phyloP scores from a whole-genome alignment of 2,888 invertebrate species.

The Sicus ferrugineus region DNA sequence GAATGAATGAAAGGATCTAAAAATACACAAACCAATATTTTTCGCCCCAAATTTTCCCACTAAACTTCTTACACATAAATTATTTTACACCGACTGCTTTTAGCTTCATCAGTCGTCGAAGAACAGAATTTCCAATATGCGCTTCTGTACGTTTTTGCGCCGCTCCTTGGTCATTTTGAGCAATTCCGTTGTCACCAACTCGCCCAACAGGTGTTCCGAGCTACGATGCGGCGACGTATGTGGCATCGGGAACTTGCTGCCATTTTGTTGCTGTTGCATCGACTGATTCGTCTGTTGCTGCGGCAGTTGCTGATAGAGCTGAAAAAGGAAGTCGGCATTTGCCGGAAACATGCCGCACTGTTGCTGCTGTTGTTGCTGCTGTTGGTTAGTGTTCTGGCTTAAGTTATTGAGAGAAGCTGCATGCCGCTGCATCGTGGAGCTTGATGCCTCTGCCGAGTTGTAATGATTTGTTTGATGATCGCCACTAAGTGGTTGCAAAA shows the following conservation, averaged over 20 bases:
- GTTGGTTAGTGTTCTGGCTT: conserved; percentile 43
- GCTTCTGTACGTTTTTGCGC: conserved; percentile 61
- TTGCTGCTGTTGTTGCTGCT: conserved; percentile 43
- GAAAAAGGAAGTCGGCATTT: conserved; percentile 61
- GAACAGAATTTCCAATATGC: conserved; percentile 63
- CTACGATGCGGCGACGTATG: conserved; percentile 53
- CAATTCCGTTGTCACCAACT: conserved; percentile 63
- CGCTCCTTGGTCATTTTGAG: conserved; percentile 63
- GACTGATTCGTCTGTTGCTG: conserved; percentile 43
- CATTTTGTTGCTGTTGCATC: conserved; percentile 42
- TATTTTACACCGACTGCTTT: not conserved
- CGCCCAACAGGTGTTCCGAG: conserved; percentile 63
- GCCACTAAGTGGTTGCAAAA: conserved; percentile 50
- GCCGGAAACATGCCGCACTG: conserved; percentile 54
- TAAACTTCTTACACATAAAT: not conserved
- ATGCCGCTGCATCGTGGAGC: conserved; percentile 43
- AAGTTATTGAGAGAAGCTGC: conserved; percentile 37
- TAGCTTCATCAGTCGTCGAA: conserved; percentile 57
- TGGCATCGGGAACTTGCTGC: conserved; percentile 56
- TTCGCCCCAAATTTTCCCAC: not conserved
- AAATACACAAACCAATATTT: not conserved
- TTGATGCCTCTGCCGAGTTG: conserved; percentile 39
- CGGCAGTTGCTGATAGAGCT: conserved; percentile 61
- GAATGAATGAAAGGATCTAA: conserved; percentile 19
- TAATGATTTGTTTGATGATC: conserved; percentile 50